Percentiles rank a stretch among this genome's conserved stretches.
phyloP scores from a whole-genome alignment of 2,888 invertebrate genomes.

The Koerneria pararmatus region DNA sequence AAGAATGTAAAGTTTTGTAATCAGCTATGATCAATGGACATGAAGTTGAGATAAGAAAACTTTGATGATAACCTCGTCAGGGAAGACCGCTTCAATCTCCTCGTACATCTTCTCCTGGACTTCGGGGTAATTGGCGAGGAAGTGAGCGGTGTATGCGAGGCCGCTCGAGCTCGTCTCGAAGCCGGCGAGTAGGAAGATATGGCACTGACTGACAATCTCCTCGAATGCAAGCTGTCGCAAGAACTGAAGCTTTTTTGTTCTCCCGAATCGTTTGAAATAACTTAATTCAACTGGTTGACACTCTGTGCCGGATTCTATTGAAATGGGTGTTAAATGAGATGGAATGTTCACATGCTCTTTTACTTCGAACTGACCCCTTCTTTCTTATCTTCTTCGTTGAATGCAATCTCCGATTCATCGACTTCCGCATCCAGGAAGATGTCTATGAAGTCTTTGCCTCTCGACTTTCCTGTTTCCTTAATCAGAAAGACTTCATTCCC shows the following conservation, averaged over 20 bases:
- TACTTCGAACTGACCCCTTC: too few species aligned
- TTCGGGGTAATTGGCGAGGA: constrained; percentile 35
- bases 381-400: constrained; percentile 21
- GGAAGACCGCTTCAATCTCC: constrained; percentile 26
- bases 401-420: constrained; percentile 22
- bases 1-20: too few species aligned
- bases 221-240: constrained; percentile 37
- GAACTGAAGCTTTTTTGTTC: constrained; percentile 25
- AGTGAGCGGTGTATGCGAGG: constrained; percentile 18
- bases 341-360: too few species aligned
- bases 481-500: too few species aligned
- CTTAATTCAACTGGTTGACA: constrained; percentile 8
- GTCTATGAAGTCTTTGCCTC: constrained; percentile 49
- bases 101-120: constrained; percentile 33
- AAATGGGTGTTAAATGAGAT: too few species aligned
- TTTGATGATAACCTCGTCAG: constrained; percentile 25
- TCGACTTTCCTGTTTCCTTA: constrained; percentile 13
- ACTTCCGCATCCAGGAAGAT: constrained; percentile 46
- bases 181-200: constrained; percentile 52
- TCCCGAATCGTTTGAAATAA: background rate
- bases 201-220: constrained; percentile 45
- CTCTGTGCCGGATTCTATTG: constrained; percentile 17
- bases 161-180: constrained; percentile 62
- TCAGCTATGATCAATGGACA: background rate
- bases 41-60: background rate